A percentile compares a stretch with the other conserved stretches of the same genome.
Evolutionary conservation across 2,797 vertebrate genomes (phyloP).

Genomic region (Protonibea diacanthus): DNA sequence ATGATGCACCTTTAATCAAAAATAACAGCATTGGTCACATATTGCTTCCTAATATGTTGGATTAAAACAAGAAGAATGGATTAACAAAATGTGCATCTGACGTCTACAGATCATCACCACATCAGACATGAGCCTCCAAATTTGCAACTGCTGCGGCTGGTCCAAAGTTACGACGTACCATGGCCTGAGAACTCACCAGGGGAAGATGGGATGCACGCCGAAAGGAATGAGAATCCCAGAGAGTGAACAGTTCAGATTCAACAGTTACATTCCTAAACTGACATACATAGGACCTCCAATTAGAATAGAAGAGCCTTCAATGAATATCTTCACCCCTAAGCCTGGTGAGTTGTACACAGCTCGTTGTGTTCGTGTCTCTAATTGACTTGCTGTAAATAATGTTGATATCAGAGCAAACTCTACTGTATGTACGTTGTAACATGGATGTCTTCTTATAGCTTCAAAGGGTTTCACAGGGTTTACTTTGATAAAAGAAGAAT

Average conservation of each 20-base stretch:
- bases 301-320: neutral
- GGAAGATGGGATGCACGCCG: constrained; percentile 53
- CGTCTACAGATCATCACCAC: constrained; percentile 7
- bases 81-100: neutral
- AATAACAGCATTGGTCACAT: too few relatives aligned
- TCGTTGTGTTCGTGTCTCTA: too few relatives aligned
- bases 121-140: constrained; percentile 25
- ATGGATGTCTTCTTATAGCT: neutral
- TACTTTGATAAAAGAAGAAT: neutral
- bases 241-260: neutral
- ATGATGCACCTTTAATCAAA: neutral
- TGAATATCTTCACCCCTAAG: neutral
- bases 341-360: constrained; percentile 24
- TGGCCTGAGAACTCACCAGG: constrained; percentile 59
- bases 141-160: constrained; percentile 63
- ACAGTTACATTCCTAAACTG: accelerated
- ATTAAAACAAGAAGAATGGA: too few relatives aligned
- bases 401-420: too few relatives aligned
- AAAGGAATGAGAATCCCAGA: constrained; percentile 38
- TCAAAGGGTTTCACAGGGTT: neutral
- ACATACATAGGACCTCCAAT: neutral
- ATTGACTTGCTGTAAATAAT: neutral
- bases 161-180: constrained; percentile 41
- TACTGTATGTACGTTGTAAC: too few relatives aligned
- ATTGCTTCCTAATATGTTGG: too few relatives aligned